Evolutionary conservation across 2,888 invertebrate genomes (phyloP), one percentile per base, ranked within the genome.

Genomic region (Fissipunctia ypsillon): DNA sequence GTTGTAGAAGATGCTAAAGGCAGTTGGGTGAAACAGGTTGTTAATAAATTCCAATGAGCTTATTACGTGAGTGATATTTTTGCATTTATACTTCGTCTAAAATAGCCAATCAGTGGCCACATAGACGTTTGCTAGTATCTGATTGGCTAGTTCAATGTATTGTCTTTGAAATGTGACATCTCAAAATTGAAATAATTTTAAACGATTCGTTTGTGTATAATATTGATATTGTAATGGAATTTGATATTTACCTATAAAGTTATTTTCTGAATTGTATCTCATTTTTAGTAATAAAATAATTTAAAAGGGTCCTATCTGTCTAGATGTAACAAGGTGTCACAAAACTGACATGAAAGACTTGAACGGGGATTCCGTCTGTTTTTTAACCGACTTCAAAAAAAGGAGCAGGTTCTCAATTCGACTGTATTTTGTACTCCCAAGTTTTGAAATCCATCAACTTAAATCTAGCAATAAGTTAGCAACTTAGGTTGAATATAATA

Each of bases 21-120:
- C 45, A 96, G 96, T 86, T 98, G 98, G 98, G 98, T 98, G 0
- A 97, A 97, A 88, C 97, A 98, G 87, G 97, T 98, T 88, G 97
- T 98, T 22, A 97, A 97, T 84, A 97, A 97, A 95, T 97, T 98
- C 89, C 97, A 98, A 96, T 97, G 90, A 95, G 88, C 87, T 91
- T 90, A 84, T 91, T 90, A 85, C 64, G 78, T 48, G 67, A 88
- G 90, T 92, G 91, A 90, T 91, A 90, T 80, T 84, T 88, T 87
- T 93, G 93, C 94, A 95, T 94, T 95, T 95, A 93, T 87, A 86
- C 64, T 71, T 59, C 63, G 50, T 16, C n/a, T 64, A 41, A 45
- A 72, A 59, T 80, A 66, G 45, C 84, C 69, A 70, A 73, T 75
- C 73, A 68, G 57, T 56, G 43, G 31, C 22, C 35, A 63, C 35